Conservation (phyloP, 1,140 invertebrate species). For the Leptopilina clavipes region DNA sequence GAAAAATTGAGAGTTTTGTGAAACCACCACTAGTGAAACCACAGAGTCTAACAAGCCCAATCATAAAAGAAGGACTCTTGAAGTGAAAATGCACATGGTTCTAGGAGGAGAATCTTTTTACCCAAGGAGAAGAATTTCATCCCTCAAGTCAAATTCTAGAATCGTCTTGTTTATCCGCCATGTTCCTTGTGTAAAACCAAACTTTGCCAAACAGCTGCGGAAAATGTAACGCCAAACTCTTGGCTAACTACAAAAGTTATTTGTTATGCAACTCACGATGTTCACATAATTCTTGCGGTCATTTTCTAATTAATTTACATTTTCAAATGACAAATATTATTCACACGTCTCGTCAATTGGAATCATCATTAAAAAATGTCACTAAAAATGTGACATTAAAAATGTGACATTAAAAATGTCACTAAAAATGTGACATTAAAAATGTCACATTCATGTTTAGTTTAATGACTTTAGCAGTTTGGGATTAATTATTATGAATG, state of each 20-base stretch:
- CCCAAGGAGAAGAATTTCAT: background rate
- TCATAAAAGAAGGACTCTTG: constrained; percentile 23
- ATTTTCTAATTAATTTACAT: background rate
- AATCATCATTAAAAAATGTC: too few relatives aligned
- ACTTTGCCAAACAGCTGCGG: constrained; percentile 9
- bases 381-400: too few relatives aligned
- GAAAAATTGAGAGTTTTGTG: background rate
- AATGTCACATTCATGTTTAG: too few relatives aligned
- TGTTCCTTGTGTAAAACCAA: background rate
- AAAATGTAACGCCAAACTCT: background rate
- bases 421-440: too few relatives aligned
- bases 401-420: too few relatives aligned
- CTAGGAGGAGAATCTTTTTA: background rate
- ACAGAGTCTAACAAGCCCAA: constrained; percentile 7
- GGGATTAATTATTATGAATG: too few relatives aligned
- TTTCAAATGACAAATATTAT: too few relatives aligned
- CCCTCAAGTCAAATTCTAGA: constrained; percentile 16
- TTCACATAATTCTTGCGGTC: constrained; percentile 7
- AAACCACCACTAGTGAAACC: background rate
- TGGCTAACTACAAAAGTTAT: background rate
- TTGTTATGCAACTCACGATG: too few relatives aligned
- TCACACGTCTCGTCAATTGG: too few relatives aligned
- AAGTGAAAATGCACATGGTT: constrained; percentile 14
- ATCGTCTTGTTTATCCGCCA: too few relatives aligned
- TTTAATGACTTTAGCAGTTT: too few relatives aligned